Evolutionary conservation across 2,888 invertebrate species (phyloP), one percentile per base, ranked within the genome.

Genomic region (Hydropsyche betteni): DNA sequence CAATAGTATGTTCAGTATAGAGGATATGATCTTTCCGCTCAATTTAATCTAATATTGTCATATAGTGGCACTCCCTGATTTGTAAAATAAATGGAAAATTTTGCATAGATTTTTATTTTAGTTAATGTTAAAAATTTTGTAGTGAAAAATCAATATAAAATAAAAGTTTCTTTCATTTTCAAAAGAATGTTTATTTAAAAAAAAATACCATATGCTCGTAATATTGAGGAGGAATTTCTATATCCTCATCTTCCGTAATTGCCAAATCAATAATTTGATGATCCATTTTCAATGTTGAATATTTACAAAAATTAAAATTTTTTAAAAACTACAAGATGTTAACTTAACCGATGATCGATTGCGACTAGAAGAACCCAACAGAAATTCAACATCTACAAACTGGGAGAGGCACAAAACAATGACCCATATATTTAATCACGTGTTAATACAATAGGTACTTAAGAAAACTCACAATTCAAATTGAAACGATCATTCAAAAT

Each of bases 1-100:
- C 55, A 55, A 55, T 55, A 55, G 16, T 1, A 8, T 44, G 10
- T 44, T 44, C 75, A 70, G 61, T 73, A 77, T 58, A 74, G 81
- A 61, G 83, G 85, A 84, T 83, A 86, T 85, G 85, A 79, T 85
- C 84, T 84, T 83, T 74, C 84, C 82, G 84, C 85, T 82, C 81
- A 80, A 83, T 81, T 73, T 74, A 76, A 78, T 80, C 80, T 79
- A 74, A 75, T 74, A 78, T 77, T 64, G 61, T 38, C n/a, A 64
- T 2, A 34, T 24, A 61, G 24, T 12, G 58, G 44, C 70, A 72
- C 50, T 51, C 61, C 51, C 61, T 36, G 38, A 69, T 70, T 61
- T 58, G 24, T 74, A 68, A 55, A 55, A 75, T 75, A 68, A 74
- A 72, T 58, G 55, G 33, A 36, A 7, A 16, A 74, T 50, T 24